Evolutionary conservation across 2,888 invertebrate genomes (phyloP), one percentile per base, ranked within the genome.

Genomic region (Mechanitis messenoides): DNA sequence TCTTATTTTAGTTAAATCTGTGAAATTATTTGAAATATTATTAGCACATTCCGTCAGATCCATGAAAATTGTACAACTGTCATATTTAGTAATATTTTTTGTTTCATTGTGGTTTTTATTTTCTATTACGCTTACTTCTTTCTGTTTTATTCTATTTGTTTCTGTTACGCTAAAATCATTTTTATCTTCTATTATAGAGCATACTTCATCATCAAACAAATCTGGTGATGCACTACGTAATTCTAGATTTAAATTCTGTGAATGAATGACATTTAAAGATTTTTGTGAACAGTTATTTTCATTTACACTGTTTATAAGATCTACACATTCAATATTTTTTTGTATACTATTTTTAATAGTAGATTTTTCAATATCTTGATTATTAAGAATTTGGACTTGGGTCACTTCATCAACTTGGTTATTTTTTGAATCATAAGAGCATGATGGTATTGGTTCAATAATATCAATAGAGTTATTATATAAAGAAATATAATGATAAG

Each of bases 171-270:
- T 65, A 56, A 38, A 12, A n/a, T 64, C 65, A 12, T 63, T 59
- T 45, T 56, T 60, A n/a, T 67, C 68, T 47, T 72, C 68, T 55
- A 72, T 60, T 28, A 80, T 69, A 33, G 33, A 11, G 46, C 75
- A 74, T 50, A 75, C 74, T 70, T 90, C 90, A 75, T 90, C 90
- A 75, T 85, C 91, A 82, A 91, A 91, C 54, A 91, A 70, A 73
- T 91, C 90, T 58, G 91, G 91, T 3, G 91, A 90, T 65, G 69
- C 68, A 70, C 87, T 82, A 75, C 89, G 82, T 9, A 38, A 12
- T 50, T 57, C 33, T 45, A 33, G 28, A 46, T 33, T 53, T 42
- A 42, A 7, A 42, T 42, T 9, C 4, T 9, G 2, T 42, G 9
- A 42, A 42, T 42, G 9, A 42, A 11, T 42, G 6, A 42, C 42